Evolutionary conservation across 2,888 invertebrate species (phyloP).

Genomic region (Zaprionus obscuricornis): DNA sequence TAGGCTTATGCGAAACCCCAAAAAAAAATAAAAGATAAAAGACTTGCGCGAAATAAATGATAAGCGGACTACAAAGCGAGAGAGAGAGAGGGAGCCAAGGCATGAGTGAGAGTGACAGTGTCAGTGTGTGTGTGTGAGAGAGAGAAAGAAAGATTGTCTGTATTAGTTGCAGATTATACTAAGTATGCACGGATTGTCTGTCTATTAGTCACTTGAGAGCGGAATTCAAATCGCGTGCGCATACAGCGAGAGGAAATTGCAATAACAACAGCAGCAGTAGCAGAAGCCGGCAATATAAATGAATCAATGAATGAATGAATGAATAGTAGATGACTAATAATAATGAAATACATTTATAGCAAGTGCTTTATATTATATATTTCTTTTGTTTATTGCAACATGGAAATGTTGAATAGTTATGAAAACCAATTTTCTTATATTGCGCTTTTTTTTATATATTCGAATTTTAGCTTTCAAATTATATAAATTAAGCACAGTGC

Average conservation of each 20-base stretch:
- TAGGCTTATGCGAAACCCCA: conserved; percentile 7
- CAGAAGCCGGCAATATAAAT: conserved; percentile 30
- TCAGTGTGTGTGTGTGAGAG: conserved; percentile 3
- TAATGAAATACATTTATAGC: too few species aligned
- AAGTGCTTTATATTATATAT: too few species aligned
- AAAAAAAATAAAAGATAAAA: conserved; percentile 21
- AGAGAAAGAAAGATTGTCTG: conserved; percentile 1
- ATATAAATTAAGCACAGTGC: too few species aligned
- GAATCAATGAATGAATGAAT: too few species aligned
- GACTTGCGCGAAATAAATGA: conserved; percentile 21
- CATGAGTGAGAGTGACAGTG: not conserved
- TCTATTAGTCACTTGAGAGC: conserved; percentile 36
- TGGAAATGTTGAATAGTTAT: too few species aligned
- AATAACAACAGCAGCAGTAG: too few species aligned
- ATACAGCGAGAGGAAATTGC: too few species aligned
- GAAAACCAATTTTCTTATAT: too few species aligned
- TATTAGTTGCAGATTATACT: conserved; percentile 35
- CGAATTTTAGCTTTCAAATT: too few species aligned
- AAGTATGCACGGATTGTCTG: not conserved
- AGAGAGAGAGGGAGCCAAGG: not conserved
- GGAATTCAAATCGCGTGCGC: conserved; percentile 27
- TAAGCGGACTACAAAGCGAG: conserved; percentile 15
- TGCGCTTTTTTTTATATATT: too few species aligned
- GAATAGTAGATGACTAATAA: conserved; percentile 36
- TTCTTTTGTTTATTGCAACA: not conserved